Base-by-base conservation (phyloP, 2,113 vertebrate species). In the Oxygymnocypris stewartii region DNA sequence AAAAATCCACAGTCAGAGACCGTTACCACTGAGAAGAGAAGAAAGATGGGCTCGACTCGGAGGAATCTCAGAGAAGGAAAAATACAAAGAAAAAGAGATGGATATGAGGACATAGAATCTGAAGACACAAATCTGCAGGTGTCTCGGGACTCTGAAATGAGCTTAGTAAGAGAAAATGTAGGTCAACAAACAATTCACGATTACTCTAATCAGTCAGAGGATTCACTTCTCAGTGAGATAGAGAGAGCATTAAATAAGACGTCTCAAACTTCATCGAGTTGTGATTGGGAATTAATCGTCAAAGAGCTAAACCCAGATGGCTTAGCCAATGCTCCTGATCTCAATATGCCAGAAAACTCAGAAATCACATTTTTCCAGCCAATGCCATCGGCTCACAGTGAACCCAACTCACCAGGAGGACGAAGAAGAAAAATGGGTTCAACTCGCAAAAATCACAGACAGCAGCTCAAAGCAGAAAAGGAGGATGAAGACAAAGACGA, bases 351-450 rank as follows among this genome's bases (percentile, higher is more conserved):
- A 78, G 78, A 82, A 82, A 76, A 78, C 20, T 23, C 42, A 8
- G 42, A 76, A 47, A 76, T 42, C 57, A 37, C 4, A n/a, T 80
- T 85, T 77, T 85, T 81, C 37, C 78, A 86, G 31, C 37, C 57
- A 63, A 14, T 51, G 40, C 65, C 77, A 83, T 79, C 83, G n/a
- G 74, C 31, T 79, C 23, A 11, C 4, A 49, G 65, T 79, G 84
- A 84, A 75, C 40, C 61, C 6, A 51, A 13, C 54, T 85, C 80
- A 65, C 80, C 85, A 73, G 85, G 87, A 13, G 91, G 86, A 85
- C 93, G 84, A 84, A 93, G 91, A 88, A 95, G 92, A 88, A 95
- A 95, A 91, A 73, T 95, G 90, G 95, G 94, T 65, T 95, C 95
- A 40, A 88, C 92, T 71, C 88, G 93, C 42, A 94, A 87, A 90